These are phyloP conservation scores for Pachycephala philippinensis DNA, from an alignment of 2,113 vertebrate genomes.

Conservation along the genomic window DNA sequence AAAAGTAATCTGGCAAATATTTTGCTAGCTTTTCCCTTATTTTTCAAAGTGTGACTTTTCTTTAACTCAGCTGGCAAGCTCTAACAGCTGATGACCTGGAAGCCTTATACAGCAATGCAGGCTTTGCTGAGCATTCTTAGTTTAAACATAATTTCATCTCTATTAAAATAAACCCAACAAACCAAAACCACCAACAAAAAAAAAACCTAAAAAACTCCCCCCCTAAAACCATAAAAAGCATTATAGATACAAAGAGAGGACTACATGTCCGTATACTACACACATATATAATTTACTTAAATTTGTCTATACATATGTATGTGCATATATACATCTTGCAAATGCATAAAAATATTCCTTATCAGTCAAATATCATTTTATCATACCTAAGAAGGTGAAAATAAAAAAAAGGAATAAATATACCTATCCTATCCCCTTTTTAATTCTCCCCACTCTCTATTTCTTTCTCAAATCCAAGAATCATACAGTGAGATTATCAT, in stretches of 20 bases:
- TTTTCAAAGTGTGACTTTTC: background rate
- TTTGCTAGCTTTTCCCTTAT: background rate
- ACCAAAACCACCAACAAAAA: background rate
- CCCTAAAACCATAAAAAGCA: background rate
- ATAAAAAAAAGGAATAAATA: background rate
- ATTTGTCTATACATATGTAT: background rate
- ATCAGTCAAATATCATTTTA: background rate
- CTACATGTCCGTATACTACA: background rate
- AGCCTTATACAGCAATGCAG: background rate
- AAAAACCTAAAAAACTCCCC: background rate
- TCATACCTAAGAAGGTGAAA: background rate
- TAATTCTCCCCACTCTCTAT: background rate
- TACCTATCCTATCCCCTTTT: background rate
- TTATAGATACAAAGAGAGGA: background rate
- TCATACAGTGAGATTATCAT: background rate
- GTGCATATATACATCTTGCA: background rate
- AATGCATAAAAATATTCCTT: background rate
- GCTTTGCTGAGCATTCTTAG: background rate
- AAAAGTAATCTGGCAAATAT: background rate
- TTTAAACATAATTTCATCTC: background rate
- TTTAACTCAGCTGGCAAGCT: background rate
- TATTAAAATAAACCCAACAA: background rate
- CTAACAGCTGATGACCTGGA: constrained; percentile 22
- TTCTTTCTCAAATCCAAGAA: background rate
- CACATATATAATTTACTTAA: background rate